phyloP scores from a whole-genome alignment of 2,113 vertebrate species.

The Sciurus niger region DNA sequence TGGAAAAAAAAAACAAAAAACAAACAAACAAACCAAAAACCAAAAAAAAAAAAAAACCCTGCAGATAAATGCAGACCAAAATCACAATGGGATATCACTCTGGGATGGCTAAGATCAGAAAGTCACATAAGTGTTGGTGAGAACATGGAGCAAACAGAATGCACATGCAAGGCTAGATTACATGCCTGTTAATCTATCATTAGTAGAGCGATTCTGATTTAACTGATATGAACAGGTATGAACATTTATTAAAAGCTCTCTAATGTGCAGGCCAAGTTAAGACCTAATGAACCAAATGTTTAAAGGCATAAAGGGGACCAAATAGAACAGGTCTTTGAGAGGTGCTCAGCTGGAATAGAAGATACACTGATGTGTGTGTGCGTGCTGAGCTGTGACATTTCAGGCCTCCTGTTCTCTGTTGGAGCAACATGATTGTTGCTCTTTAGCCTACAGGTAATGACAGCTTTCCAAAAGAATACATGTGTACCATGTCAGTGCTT shows the following conservation, averaged over 20 bases:
- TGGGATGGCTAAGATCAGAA: not conserved
- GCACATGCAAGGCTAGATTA: not conserved
- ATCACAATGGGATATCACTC: not conserved
- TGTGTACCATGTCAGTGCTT: not conserved
- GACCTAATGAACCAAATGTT: not conserved
- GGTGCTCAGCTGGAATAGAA: not conserved
- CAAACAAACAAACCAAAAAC: too few species aligned
- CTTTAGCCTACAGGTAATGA: not conserved
- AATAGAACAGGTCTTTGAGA: not conserved
- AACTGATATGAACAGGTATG: not conserved
- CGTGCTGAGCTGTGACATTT: not conserved
- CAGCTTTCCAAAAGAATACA: not conserved
- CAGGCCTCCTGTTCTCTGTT: not conserved
- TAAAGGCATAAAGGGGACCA: not conserved
- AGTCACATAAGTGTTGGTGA: not conserved
- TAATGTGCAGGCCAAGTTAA: not conserved
- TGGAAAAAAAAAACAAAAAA: too few species aligned
- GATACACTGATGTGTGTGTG: not conserved
- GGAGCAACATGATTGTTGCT: not conserved
- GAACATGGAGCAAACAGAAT: not conserved
- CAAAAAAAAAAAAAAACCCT: too few species aligned
- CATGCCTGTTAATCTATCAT: not conserved
- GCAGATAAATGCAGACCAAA: too few species aligned
- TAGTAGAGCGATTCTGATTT: not conserved
- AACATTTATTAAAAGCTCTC: not conserved